Conservation (phyloP, 2,888 invertebrate genomes). For the Antheraea assamensis region DNA sequence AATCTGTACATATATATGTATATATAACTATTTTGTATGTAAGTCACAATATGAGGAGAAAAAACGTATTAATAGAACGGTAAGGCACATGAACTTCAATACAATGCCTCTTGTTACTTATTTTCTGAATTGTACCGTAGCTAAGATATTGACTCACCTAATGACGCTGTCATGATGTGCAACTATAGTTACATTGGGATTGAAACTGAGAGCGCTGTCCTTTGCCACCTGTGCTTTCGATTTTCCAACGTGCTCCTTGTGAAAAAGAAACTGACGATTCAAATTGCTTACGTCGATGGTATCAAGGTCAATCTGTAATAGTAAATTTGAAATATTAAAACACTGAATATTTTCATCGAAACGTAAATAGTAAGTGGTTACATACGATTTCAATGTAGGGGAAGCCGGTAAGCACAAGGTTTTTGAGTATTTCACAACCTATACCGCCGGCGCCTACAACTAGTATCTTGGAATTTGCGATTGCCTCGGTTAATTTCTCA, state of each 20-base stretch:
- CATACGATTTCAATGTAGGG: constrained; percentile 96
- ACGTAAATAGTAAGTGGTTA: constrained; percentile 35
- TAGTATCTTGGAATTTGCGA: constrained; percentile 88
- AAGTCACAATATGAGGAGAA: neutral
- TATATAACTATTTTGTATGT: neutral
- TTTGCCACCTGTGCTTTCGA: constrained; percentile 96
- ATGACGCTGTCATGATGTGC: constrained; percentile 97
- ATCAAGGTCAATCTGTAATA: constrained; percentile 97
- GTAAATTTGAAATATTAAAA: constrained; percentile 20
- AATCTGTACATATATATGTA: neutral
- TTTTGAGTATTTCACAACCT: constrained; percentile 99
- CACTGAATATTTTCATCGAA: neutral
- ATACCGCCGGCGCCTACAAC: constrained; percentile 99
- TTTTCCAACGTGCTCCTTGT: constrained; percentile 98
- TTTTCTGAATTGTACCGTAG: neutral
- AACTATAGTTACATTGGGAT: constrained; percentile 93
- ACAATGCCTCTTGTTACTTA: neutral
- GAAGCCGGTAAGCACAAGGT: constrained; percentile 97
- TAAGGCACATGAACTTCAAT: neutral
- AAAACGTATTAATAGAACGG: neutral
- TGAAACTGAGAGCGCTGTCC: constrained; percentile 93
- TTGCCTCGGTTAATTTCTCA: constrained; percentile 84
- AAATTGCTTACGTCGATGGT: constrained; percentile 99
- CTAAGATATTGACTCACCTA: constrained; percentile 81
- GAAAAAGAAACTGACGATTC: constrained; percentile 99